Evolutionary conservation across 2,888 invertebrate species (phyloP).

Genomic region (Polymixis lichenea): DNA sequence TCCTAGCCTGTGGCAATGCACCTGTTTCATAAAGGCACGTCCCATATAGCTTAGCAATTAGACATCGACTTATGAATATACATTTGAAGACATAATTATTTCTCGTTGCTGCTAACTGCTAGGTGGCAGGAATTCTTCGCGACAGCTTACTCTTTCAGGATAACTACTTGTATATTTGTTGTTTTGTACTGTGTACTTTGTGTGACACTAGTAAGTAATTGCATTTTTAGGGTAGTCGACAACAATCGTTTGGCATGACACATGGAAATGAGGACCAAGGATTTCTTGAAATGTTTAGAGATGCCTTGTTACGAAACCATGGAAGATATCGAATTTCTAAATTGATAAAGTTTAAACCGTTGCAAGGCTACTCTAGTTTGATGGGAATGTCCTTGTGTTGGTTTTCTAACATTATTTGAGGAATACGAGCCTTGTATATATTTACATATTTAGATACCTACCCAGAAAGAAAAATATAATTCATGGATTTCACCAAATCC

Average conservation of each 20-base stretch:
- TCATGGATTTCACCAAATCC: not conserved
- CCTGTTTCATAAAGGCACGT: conserved; percentile 49
- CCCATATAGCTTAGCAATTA: conserved; percentile 48
- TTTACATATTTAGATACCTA: too few relatives aligned
- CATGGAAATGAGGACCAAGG: not conserved
- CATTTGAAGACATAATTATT: conserved; percentile 51
- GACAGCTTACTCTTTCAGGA: conserved; percentile 24
- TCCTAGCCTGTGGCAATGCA: conserved; percentile 29
- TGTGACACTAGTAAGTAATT: not conserved
- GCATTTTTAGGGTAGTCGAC: not conserved
- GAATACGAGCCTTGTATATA: not conserved
- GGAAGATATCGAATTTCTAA: not conserved
- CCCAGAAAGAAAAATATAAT: not conserved
- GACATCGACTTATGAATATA: conserved; percentile 44
- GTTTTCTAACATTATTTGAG: too few relatives aligned
- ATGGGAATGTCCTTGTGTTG: not conserved
- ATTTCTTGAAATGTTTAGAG: not conserved
- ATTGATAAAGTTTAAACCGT: too few relatives aligned
- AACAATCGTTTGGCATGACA: not conserved
- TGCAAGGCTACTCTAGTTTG: not conserved
- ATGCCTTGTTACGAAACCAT: not conserved
- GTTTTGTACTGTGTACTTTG: conserved; percentile 13
- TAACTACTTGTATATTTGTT: not conserved
- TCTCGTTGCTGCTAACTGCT: conserved; percentile 25
- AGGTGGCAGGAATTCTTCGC: conserved; percentile 23